These are phyloP conservation scores for Catostomus latipinnis DNA, from an alignment of 2,797 vertebrate genomes.

Conservation along the genomic window DNA sequence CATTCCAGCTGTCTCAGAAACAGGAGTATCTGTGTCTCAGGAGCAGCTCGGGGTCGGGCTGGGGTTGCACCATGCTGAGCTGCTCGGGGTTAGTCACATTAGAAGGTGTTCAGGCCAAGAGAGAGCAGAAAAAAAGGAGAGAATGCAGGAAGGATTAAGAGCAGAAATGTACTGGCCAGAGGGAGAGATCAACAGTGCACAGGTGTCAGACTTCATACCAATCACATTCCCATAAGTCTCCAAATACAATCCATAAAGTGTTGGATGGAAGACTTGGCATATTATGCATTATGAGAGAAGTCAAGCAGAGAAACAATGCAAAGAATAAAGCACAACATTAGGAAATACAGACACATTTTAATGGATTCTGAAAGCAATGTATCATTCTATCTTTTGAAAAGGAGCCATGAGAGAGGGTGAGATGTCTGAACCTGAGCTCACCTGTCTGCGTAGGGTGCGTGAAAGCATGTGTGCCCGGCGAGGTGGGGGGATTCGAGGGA, in stretches of 20 bases:
- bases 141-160: constrained; percentile 64
- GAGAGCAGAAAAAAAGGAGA: constrained; percentile 50
- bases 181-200: constrained; percentile 50
- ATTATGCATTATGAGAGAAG: constrained; percentile 27
- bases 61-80: constrained; percentile 81
- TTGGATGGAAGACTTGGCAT: constrained; percentile 23
- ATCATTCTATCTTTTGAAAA: not conserved
- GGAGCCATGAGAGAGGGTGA: not conserved
- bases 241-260: constrained; percentile 33
- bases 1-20: constrained; percentile 72
- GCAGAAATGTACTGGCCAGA: constrained; percentile 54
- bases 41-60: constrained; percentile 78
- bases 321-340: not conserved
- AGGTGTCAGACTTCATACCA: constrained; percentile 42
- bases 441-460: constrained; percentile 93
- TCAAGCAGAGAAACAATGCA: constrained; percentile 20
- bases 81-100: constrained; percentile 68
- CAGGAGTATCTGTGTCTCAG: constrained; percentile 82
- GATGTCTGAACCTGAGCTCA: constrained; percentile 65
- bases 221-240: constrained; percentile 31
- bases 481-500: constrained; percentile 81
- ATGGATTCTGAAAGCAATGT: not conserved
- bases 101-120: constrained; percentile 60
- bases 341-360: not conserved
- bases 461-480: constrained; percentile 82